A percentile compares a stretch with the other conserved stretches of the same genome.
These are phyloP conservation scores for Pseudochirops corinnae DNA, from an alignment of 2,797 vertebrate genomes.

Conservation along the genomic window DNA sequence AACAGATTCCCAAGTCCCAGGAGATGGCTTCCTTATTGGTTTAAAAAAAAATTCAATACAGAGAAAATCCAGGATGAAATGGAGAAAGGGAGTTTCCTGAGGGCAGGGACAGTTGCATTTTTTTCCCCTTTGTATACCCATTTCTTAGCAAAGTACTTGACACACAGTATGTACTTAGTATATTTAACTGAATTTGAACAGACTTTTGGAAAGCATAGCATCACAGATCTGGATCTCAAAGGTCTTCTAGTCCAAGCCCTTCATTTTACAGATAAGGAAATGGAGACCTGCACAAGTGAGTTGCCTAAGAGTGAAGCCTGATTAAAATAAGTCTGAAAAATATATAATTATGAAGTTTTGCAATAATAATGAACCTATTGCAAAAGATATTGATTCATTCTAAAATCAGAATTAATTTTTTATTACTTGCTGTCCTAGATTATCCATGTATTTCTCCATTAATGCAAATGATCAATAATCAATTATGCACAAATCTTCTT, in stretches of 20 bases:
- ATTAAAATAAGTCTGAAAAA: neutral
- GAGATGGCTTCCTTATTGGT: neutral
- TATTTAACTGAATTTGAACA: neutral
- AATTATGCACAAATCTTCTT: neutral
- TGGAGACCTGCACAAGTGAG: neutral
- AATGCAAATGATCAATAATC: neutral
- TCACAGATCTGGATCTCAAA: neutral
- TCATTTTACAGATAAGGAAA: neutral
- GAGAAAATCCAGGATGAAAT: neutral
- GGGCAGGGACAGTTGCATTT: neutral
- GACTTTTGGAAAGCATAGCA: neutral
- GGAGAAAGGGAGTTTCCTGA: neutral
- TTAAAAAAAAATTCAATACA: neutral
- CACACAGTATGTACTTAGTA: neutral
- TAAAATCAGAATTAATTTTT: conserved; percentile 19
- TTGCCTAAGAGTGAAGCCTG: neutral
- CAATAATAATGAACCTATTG: conserved; percentile 18
- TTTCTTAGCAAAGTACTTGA: neutral
- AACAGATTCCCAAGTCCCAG: neutral
- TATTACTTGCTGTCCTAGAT: neutral
- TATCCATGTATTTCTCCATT: conserved; percentile 5
- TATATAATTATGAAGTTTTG: neutral
- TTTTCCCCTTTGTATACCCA: neutral
- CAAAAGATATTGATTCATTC: conserved; percentile 18
- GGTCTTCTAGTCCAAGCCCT: neutral